Conservation (phyloP, 2,888 invertebrate genomes). For the Caenorhabditis sulstoni region DNA sequence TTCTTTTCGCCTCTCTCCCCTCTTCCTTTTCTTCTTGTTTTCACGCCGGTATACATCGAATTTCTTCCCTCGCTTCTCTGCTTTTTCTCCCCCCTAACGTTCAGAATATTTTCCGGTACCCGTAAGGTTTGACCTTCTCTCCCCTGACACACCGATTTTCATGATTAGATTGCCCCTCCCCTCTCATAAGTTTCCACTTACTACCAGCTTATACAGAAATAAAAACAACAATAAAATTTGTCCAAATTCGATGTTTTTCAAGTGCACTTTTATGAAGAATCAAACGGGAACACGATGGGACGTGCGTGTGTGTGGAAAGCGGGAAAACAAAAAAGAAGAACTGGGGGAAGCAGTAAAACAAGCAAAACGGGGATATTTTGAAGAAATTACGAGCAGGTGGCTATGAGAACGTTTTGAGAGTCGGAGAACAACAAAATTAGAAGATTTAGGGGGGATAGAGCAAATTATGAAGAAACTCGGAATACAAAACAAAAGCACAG, state of each 20-base stretch:
- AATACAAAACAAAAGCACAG: slow-evolving; percentile 26
- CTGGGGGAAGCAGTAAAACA: slow-evolving; percentile 51
- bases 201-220: background rate
- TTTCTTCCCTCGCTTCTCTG: slow-evolving; percentile 10
- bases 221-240: background rate
- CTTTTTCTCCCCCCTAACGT: background rate
- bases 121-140: slow-evolving; percentile 23
- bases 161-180: too few species aligned
- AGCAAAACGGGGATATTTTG: slow-evolving; percentile 24
- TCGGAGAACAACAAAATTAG: slow-evolving; percentile 15
- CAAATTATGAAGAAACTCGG: slow-evolving; percentile 29
- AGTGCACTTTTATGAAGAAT: too few species aligned
- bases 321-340: slow-evolving; percentile 29
- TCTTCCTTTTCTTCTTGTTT: background rate
- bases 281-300: background rate
- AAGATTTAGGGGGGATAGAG: background rate
- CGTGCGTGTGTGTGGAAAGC: background rate
- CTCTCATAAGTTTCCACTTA: background rate
- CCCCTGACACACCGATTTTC: background rate
- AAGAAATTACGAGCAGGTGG: slow-evolving; percentile 38
- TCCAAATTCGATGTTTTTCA: background rate
- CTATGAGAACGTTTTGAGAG: slow-evolving; percentile 51
- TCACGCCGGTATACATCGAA: slow-evolving; percentile 33
- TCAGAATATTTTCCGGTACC: background rate
- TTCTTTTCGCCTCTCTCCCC: too few species aligned